phyloP scores from a whole-genome alignment of 2,113 vertebrate species.

The Bungarus multicinctus region DNA sequence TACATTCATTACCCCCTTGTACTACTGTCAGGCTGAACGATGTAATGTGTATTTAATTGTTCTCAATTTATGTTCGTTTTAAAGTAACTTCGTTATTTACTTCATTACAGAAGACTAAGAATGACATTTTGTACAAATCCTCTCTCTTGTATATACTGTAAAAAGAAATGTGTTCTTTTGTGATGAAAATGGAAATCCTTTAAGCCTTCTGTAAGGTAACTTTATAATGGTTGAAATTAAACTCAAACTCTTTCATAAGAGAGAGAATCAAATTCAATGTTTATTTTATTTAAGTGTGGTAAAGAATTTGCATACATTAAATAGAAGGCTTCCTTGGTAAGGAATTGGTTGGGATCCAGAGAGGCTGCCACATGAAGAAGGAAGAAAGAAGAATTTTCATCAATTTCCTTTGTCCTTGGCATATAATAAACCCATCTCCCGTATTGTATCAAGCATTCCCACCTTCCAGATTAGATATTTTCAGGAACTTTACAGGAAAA shows the following conservation, averaged over 20 bases:
- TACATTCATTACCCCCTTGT: conserved; percentile 1
- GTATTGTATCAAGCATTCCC: too few species aligned
- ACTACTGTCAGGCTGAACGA: neutral
- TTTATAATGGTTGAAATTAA: neutral
- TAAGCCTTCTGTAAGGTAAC: neutral
- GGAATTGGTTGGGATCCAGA: neutral
- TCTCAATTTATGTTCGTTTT: neutral
- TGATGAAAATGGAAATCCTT: neutral
- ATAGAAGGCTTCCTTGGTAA: neutral
- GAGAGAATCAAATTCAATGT: neutral
- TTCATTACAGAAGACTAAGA: neutral
- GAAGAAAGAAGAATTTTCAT: neutral
- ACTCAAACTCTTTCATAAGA: neutral
- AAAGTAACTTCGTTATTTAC: neutral
- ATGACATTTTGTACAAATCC: neutral
- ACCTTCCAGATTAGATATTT: neutral
- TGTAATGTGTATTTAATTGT: conserved; percentile 25
- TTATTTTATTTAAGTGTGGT: neutral
- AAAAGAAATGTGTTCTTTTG: neutral
- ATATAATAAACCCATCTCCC: neutral
- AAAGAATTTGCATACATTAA: neutral
- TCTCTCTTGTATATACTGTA: neutral
- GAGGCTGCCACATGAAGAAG: neutral
- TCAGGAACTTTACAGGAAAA: neutral
- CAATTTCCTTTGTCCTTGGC: neutral